These are phyloP conservation scores for Idaea straminata DNA, from an alignment of 2,888 invertebrate species.

Conservation along the genomic window DNA sequence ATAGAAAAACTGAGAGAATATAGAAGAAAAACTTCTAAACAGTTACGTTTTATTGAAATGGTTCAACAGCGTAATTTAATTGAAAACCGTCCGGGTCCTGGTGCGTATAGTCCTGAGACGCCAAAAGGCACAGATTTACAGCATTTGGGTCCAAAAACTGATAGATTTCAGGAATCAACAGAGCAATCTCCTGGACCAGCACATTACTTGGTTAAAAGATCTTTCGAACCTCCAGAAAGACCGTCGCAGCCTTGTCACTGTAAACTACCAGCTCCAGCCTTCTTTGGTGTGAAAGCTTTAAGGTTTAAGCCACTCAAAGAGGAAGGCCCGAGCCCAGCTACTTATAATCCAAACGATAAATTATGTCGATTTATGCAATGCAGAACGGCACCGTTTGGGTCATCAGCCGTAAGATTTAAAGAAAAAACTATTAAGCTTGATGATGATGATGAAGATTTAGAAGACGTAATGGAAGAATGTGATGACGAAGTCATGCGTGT, in stretches of 20 bases:
- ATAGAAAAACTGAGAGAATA: conserved; percentile 50
- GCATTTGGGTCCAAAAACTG: conserved; percentile 47
- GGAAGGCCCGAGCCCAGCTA: conserved; percentile 58
- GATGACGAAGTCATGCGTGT: conserved; percentile 12
- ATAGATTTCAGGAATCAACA: conserved; percentile 42
- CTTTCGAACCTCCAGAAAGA: conserved; percentile 47
- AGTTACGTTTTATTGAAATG: conserved; percentile 60
- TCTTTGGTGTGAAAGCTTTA: conserved; percentile 54
- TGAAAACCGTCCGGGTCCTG: conserved; percentile 57
- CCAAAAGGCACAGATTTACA: conserved; percentile 43
- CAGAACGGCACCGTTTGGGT: conserved; percentile 50
- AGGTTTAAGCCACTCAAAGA: conserved; percentile 49
- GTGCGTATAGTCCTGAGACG: conserved; percentile 46
- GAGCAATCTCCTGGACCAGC: conserved; percentile 53
- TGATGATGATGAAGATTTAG: conserved; percentile 33
- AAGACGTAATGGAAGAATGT: conserved; percentile 8
- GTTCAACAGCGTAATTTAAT: conserved; percentile 49
- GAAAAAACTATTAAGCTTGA: conserved; percentile 22
- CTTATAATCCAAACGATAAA: conserved; percentile 39
- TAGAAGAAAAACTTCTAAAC: conserved; percentile 54
- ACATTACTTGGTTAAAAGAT: conserved; percentile 50
- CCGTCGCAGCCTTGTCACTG: conserved; percentile 42
- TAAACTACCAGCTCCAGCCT: conserved; percentile 44
- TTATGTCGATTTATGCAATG: conserved; percentile 43
- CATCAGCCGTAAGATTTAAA: conserved; percentile 51